phyloP scores from a whole-genome alignment of 1,140 invertebrate genomes.

The Goniozus legneri region DNA sequence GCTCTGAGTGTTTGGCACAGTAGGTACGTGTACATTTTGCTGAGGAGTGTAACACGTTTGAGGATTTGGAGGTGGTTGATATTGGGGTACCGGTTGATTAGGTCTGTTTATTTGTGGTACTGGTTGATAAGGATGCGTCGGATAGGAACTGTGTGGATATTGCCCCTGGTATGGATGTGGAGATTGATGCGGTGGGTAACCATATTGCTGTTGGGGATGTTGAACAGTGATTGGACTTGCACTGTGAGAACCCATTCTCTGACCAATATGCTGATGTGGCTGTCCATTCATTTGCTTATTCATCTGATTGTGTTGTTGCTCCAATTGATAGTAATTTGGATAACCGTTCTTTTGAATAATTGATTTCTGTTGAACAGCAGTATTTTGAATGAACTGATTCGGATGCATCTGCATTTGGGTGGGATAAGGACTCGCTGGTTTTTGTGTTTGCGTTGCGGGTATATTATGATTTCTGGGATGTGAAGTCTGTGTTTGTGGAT shows the following conservation, averaged over 20 bases:
- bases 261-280: conserved; percentile 25
- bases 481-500: conserved; percentile 37
- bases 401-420: conserved; percentile 39
- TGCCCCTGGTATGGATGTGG: conserved; percentile 40
- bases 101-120: conserved; percentile 40
- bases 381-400: conserved; percentile 18
- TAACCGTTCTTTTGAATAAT: conserved; percentile 34
- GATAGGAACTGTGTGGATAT: conserved; percentile 37
- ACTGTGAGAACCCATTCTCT: conserved; percentile 38
- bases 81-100: conserved; percentile 43
- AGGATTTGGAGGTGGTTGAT: conserved; percentile 44
- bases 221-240: conserved; percentile 48
- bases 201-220: conserved; percentile 35
- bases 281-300: conserved; percentile 39
- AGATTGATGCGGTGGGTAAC: conserved; percentile 36
- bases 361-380: not conserved
- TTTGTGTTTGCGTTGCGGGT: conserved; percentile 37
- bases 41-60: conserved; percentile 31
- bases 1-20: conserved; percentile 17
- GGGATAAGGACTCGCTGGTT: conserved; percentile 44
- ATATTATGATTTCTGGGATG: conserved; percentile 41
- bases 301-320: conserved; percentile 51
- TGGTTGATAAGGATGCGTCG: conserved; percentile 35
- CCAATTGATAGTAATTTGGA: conserved; percentile 42
- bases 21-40: conserved; percentile 34